Percentiles rank a stretch among this genome's conserved stretches.
Conservation (phyloP, 37 sponge, comb jelly and placozoan species). For the Bolinopsis microptera region DNA sequence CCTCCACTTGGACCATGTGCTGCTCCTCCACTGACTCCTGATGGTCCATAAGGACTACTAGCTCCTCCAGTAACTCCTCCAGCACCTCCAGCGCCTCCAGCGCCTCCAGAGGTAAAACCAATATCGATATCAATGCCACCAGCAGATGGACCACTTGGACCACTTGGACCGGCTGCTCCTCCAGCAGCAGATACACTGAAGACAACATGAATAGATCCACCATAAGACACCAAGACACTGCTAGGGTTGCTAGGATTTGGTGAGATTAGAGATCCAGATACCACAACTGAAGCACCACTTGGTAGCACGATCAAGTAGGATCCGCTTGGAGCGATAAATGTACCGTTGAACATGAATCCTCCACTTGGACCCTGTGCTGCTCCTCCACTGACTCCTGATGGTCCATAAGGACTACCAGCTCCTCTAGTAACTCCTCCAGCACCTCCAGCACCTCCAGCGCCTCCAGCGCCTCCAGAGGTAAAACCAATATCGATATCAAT, state of each 20-base stretch:
- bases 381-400: not conserved
- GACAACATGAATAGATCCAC: no score
- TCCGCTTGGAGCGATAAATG: not conserved
- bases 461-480: not conserved
- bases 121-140: no score
- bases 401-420: constrained; percentile 15
- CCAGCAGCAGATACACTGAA: no score
- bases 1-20: not conserved
- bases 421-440: not conserved
- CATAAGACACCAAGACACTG: no score
- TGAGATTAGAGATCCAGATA: not conserved
- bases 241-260: not conserved
- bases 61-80: no score
- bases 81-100: no score
- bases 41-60: no score
- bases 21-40: not conserved
- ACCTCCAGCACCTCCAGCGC: not conserved
- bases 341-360: not conserved
- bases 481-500: not conserved
- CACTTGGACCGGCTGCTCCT: no score
- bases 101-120: no score
- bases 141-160: no score
- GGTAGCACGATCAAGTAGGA: not conserved
- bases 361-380: not conserved
- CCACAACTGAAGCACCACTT: not conserved